Conservation (phyloP, 2,797 vertebrate species). For the Myotis pilosus region DNA sequence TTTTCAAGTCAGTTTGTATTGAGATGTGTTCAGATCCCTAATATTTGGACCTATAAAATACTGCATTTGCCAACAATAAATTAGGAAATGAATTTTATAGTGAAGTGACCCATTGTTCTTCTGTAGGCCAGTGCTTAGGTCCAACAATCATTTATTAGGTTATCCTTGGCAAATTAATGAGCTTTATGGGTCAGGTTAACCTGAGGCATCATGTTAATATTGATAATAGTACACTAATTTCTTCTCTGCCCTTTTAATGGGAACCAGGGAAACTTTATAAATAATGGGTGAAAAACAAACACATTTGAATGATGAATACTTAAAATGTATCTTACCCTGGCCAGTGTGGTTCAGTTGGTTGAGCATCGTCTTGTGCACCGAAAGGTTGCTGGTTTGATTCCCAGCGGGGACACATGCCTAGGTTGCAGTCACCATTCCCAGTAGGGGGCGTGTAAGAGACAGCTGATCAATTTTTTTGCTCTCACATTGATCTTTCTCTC, state of each 20-base stretch:
- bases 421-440: no score
- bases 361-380: no score
- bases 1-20: neutral
- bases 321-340: conserved; percentile 77
- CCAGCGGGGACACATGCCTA: no score
- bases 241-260: conserved; percentile 82
- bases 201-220: conserved; percentile 93
- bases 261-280: conserved; percentile 90
- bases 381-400: no score
- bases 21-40: conserved; percentile 28
- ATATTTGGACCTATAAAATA: conserved; percentile 70
- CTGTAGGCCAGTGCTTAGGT: conserved; percentile 80
- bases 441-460: no score
- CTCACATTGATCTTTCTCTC: no score
- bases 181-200: conserved; percentile 83
- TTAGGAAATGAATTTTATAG: conserved; percentile 84
- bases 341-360: no score
- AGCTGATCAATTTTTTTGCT: no score
- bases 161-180: conserved; percentile 87
- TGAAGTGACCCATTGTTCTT: conserved; percentile 82
- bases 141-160: conserved; percentile 81
- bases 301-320: conserved; percentile 87
- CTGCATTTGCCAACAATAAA: conserved; percentile 78
- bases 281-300: conserved; percentile 93
- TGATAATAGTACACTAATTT: conserved; percentile 89